These are phyloP conservation scores for Vidua macroura DNA, from an alignment of 2,113 vertebrate species.

Conservation along the genomic window DNA sequence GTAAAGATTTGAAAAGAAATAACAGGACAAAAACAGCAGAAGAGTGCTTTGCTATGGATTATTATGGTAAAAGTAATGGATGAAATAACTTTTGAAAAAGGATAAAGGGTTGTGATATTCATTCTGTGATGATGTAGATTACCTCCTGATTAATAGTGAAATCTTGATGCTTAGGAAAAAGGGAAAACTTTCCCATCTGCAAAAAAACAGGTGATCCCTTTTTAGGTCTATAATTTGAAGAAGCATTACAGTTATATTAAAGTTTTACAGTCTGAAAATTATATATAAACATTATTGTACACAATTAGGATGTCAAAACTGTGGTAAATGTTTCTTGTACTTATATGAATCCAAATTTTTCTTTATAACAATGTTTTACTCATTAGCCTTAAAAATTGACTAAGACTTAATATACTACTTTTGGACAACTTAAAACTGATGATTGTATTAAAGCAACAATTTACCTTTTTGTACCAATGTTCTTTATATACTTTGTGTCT, in stretches of 20 bases:
- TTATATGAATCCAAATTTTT: not conserved
- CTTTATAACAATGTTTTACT: not conserved
- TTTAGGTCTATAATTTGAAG: not conserved
- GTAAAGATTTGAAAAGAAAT: not conserved
- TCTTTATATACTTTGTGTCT: not conserved
- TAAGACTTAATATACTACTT: not conserved
- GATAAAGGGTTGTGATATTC: not conserved
- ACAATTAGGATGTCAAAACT: not conserved
- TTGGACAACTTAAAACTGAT: not conserved
- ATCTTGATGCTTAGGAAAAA: not conserved
- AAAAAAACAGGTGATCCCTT: accelerated
- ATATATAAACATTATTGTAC: not conserved
- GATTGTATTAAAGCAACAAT: not conserved
- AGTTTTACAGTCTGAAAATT: not conserved
- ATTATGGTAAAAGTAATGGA: not conserved
- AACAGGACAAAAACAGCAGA: not conserved
- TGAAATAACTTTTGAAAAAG: not conserved
- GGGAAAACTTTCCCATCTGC: not conserved
- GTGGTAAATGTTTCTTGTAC: not conserved
- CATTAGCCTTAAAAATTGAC: not conserved
- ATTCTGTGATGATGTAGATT: not conserved
- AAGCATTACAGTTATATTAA: not conserved
- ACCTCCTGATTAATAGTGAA: not conserved
- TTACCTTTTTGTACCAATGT: not conserved
- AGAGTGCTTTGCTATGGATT: not conserved